Percentiles rank a stretch among this genome's conserved stretches.
Conservation (phyloP, 2,113 vertebrate genomes). For the Lagopus muta region DNA sequence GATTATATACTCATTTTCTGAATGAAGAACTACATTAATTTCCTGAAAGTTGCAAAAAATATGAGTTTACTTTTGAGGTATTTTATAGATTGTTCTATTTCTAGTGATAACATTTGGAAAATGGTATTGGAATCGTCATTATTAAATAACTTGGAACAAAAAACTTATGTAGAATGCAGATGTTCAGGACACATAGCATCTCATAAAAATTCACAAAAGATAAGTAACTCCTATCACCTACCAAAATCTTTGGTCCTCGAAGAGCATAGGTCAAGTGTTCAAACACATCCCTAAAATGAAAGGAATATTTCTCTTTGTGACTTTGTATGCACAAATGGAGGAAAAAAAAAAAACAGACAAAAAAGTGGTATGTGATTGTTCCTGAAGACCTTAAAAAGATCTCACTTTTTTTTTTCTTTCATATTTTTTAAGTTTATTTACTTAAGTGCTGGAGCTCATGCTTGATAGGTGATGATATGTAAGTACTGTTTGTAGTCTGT, state of each 20-base stretch:
- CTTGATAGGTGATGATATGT: not conserved
- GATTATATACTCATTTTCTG: not conserved
- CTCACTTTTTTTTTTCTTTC: not conserved
- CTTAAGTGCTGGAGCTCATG: not conserved
- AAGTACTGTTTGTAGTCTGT: not conserved
- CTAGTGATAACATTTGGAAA: not conserved
- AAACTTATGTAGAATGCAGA: fast-evolving
- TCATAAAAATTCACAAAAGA: not conserved
- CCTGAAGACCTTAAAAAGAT: not conserved
- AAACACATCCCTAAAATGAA: not conserved
- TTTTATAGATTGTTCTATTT: not conserved
- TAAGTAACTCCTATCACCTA: not conserved
- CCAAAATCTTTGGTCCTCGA: not conserved
- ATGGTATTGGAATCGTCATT: not conserved
- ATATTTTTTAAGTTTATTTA: not conserved
- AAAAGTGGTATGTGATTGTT: not conserved
- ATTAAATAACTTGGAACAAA: not conserved
- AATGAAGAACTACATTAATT: not conserved
- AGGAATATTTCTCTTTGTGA: not conserved
- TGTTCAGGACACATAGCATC: not conserved
- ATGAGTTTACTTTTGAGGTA: not conserved
- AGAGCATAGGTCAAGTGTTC: not conserved
- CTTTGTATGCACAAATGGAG: not conserved
- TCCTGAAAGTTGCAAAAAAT: not conserved
- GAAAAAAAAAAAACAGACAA: not conserved